phyloP scores from a whole-genome alignment of 2,113 vertebrate species.

The Siniperca chuatsi region DNA sequence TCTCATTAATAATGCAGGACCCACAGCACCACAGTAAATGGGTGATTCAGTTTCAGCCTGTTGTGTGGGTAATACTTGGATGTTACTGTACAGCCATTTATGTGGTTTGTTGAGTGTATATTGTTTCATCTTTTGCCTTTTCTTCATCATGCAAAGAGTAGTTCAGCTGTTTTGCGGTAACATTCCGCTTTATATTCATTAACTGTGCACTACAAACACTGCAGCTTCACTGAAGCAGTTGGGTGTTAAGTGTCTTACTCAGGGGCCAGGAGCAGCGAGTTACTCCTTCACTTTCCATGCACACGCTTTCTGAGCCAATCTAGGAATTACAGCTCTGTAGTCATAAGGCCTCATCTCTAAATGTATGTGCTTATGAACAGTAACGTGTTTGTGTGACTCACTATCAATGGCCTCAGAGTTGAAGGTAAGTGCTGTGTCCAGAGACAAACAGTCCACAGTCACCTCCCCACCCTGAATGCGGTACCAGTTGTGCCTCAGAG shows the following conservation, averaged over 20 bases:
- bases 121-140: neutral
- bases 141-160: neutral
- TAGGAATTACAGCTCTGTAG: neutral
- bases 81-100: constrained; percentile 30
- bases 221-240: constrained; percentile 20
- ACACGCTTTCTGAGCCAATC: constrained; percentile 2
- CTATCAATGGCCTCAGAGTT: constrained; percentile 90
- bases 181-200: constrained; percentile 2
- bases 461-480: constrained; percentile 96
- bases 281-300: constrained; percentile 2
- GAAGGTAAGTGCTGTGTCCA: constrained; percentile 94
- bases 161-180: neutral
- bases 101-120: constrained; percentile 19
- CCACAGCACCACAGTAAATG: constrained; percentile 61
- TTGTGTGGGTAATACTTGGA: constrained; percentile 52
- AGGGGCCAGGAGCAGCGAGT: neutral
- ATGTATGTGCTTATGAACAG: neutral
- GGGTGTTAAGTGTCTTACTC: constrained; percentile 16
- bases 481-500: constrained; percentile 96
- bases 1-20: constrained; percentile 76
- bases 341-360: neutral
- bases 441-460: constrained; percentile 93
- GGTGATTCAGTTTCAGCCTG: constrained; percentile 67
- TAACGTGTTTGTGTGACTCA: constrained; percentile 66
- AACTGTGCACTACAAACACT: constrained; percentile 1